Conservation (phyloP, 2,888 invertebrate genomes). For the Bellardia bayeri region DNA sequence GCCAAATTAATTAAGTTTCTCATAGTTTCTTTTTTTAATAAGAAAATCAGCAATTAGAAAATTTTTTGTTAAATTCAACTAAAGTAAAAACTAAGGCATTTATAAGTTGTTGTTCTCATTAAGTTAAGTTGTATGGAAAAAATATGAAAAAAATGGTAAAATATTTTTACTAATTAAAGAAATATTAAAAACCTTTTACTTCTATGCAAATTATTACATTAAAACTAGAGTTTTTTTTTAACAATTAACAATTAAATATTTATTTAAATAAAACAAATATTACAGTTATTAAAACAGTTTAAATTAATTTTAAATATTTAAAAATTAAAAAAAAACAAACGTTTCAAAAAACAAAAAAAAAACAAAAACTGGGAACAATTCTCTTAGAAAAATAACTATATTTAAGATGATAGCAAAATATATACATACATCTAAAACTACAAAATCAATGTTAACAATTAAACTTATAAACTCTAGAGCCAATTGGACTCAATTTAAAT, state of each 20-base stretch:
- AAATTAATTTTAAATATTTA: no score
- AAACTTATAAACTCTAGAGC: slow-evolving; percentile 4
- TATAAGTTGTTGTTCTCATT: slow-evolving; percentile 2
- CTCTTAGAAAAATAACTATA: slow-evolving; percentile 40
- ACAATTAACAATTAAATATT: not conserved
- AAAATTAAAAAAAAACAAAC: not conserved
- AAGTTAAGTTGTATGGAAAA: not conserved
- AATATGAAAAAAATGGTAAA: not conserved
- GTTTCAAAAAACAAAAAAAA: slow-evolving; percentile 18
- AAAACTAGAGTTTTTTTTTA: not conserved
- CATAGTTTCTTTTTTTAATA: not conserved
- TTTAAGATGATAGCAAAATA: slow-evolving; percentile 8
- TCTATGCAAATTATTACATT: not conserved
- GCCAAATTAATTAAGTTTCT: slow-evolving; percentile 60
- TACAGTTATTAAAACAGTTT: no score
- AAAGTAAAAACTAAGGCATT: slow-evolving; percentile 15
- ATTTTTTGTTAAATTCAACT: not conserved
- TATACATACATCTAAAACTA: not conserved
- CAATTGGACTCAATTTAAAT: not conserved
- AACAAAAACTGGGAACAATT: slow-evolving; percentile 67
- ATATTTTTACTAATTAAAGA: not conserved
- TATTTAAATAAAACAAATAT: not conserved
- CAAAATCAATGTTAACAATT: slow-evolving; percentile 24
- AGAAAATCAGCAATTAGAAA: not conserved
- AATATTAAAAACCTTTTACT: not conserved